Base-by-base conservation (phyloP, 2,113 vertebrate genomes). In the Ascaphus truei region DNA sequence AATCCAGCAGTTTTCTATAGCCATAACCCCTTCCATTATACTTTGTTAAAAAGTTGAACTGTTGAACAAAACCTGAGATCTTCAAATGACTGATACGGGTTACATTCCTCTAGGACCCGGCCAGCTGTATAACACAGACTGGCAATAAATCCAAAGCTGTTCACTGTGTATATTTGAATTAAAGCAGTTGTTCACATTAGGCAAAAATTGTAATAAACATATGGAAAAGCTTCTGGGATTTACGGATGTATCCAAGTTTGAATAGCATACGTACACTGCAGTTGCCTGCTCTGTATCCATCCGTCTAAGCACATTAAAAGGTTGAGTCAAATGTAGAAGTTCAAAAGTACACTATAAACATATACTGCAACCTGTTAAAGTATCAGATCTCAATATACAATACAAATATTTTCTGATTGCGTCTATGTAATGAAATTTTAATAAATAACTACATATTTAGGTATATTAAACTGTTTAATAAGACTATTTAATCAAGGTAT, bases 171-270 rank as follows among this genome's bases (percentile, higher is more conserved):
- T 60, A 61, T 61, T 52, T 52, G 67, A 60, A 71, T 71, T 71
- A 61, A 60, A 52, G 25, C 67, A 41, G 67, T 61, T 71, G 56
- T 71, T 60, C 56, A 71, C 56, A 52, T 71, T 71, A 71, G 57
- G 67, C 67, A 69, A 34, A 41, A 71, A 71, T 52, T 61, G 7
- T 1, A 72, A 57, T 75, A 74, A 67, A 53, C 62, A 50, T 58
- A 53, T 27, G 59, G 50, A 61, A 50, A 33, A 18, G 67, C 45
- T 59, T 26, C 43, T 15, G 10, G 56, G 60, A 72, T 30, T 77
- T 45, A 5, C 8, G 45, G 11, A 43, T 75, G 18, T 36, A 53
- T 56, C 47, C 39, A 20, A 6, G 25, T 71, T 51, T 68, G 27
- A 60, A 11, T 48, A 50, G 12, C 55, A 12, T 51, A 43, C 22